Conservation (phyloP, 2,113 vertebrate species). For the Prunella fulvescens region DNA sequence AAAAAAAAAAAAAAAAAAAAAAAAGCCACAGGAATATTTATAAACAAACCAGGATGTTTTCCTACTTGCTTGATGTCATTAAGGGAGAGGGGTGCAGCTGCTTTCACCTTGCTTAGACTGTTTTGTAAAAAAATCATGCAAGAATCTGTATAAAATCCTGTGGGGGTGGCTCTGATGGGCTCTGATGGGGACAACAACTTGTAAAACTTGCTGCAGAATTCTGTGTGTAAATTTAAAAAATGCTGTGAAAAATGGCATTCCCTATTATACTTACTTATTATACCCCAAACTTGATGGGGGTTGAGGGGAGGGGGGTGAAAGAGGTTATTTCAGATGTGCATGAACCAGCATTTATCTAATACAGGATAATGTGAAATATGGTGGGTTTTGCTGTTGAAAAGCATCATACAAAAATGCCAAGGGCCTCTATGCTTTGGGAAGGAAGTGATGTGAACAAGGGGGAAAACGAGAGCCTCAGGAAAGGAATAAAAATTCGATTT, state of each 20-base stretch:
- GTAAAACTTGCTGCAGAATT: not conserved
- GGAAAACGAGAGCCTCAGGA: not conserved
- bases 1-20: not conserved
- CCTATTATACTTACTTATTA: too few species aligned
- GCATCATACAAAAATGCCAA: accelerated
- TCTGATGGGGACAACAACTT: not conserved
- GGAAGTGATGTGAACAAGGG: accelerated
- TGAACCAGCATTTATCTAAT: not conserved
- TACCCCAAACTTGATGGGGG: too few species aligned
- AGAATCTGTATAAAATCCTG: not conserved
- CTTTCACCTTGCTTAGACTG: not conserved
- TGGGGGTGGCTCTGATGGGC: not conserved
- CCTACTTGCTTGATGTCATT: not conserved
- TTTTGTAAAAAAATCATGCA: not conserved
- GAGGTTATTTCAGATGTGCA: not conserved
- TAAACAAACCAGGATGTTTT: not conserved
- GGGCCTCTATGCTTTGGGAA: not conserved
- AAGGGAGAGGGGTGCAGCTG: not conserved
- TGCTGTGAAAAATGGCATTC: not conserved
- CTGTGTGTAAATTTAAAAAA: not conserved
- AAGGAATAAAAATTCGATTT: accelerated
- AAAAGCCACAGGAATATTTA: not conserved
- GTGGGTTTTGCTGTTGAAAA: not conserved
- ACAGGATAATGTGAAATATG: not conserved
- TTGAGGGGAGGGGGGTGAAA: accelerated